Evolutionary conservation across 2,888 invertebrate genomes (phyloP).

Genomic region (Platypus cylindrus): DNA sequence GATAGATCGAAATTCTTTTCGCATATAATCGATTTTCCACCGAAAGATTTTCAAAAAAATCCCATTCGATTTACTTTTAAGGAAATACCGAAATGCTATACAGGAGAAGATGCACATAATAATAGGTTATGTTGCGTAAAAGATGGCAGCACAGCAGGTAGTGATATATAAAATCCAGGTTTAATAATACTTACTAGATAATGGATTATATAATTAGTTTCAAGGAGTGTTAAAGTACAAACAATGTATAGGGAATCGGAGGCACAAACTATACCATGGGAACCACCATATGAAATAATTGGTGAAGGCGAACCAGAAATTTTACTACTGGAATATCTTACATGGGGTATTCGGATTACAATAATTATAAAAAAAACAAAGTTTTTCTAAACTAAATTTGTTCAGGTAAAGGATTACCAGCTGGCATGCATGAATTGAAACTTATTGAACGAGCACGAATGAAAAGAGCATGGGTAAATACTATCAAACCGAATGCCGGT

Average conservation of each 20-base stretch:
- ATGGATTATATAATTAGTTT: too few species aligned
- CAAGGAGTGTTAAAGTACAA: slow-evolving; percentile 37
- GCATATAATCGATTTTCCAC: slow-evolving; percentile 20
- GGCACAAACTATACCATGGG: slow-evolving; percentile 67
- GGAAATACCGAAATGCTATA: slow-evolving; percentile 14
- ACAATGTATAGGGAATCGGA: slow-evolving; percentile 63
- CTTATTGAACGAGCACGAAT: slow-evolving; percentile 57
- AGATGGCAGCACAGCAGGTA: too few species aligned
- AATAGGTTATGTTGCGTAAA: too few species aligned
- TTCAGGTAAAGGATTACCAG: slow-evolving; percentile 45
- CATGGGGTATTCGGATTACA: slow-evolving; percentile 29
- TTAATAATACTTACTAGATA: slow-evolving; percentile 1
- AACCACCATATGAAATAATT: slow-evolving; percentile 46
- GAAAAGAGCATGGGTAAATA: slow-evolving; percentile 49
- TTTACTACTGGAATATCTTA: slow-evolving; percentile 43
- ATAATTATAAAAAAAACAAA: not conserved
- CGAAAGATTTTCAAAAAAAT: slow-evolving; percentile 16
- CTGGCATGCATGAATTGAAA: slow-evolving; percentile 47
- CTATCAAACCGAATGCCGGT: slow-evolving; percentile 41
- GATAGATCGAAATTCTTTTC: slow-evolving; percentile 25
- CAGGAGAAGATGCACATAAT: slow-evolving; percentile 13
- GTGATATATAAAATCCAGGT: too few species aligned
- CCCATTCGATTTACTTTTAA: slow-evolving; percentile 21
- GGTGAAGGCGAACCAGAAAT: slow-evolving; percentile 47
- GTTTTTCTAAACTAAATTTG: slow-evolving; percentile 1